Evolutionary conservation across 2,797 vertebrate genomes (phyloP).

Genomic region (Oreonectes daqikongensis): DNA sequence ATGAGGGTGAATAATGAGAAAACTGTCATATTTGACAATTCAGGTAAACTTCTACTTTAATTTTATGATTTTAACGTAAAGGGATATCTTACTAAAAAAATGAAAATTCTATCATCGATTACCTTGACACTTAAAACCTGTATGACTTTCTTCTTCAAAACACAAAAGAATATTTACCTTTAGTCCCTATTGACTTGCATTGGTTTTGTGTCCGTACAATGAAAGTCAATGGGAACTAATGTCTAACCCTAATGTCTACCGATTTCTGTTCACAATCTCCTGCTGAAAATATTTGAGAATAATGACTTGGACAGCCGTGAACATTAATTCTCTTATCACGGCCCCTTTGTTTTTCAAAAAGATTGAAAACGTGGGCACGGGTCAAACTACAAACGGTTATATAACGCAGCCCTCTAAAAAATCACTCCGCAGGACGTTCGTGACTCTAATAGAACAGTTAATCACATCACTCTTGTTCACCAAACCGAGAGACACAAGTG

Average conservation of each 20-base stretch:
- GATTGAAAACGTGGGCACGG: background rate
- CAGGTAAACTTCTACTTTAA: too few species aligned
- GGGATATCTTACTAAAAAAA: background rate
- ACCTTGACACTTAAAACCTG: too few species aligned
- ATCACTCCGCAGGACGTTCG: background rate
- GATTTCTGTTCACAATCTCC: background rate
- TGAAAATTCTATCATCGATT: too few species aligned
- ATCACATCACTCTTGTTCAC: conserved; percentile 22
- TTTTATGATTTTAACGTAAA: too few species aligned
- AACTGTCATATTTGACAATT: too few species aligned
- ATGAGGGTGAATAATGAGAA: too few species aligned
- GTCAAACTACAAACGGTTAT: conserved; percentile 9
- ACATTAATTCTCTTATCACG: background rate
- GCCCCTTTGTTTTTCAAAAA: background rate
- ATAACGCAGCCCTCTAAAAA: conserved; percentile 2
- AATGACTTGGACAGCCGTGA: background rate
- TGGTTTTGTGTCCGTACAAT: too few species aligned
- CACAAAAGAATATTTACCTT: too few species aligned
- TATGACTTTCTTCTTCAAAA: too few species aligned
- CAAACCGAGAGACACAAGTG: conserved; percentile 19
- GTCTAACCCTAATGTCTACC: background rate
- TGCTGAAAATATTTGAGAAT: background rate
- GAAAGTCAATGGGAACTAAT: too few species aligned
- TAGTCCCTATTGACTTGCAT: too few species aligned
- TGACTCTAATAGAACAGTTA: background rate